Conservation (phyloP, 1,140 invertebrate genomes). For the Ostrea denselamellosa region DNA sequence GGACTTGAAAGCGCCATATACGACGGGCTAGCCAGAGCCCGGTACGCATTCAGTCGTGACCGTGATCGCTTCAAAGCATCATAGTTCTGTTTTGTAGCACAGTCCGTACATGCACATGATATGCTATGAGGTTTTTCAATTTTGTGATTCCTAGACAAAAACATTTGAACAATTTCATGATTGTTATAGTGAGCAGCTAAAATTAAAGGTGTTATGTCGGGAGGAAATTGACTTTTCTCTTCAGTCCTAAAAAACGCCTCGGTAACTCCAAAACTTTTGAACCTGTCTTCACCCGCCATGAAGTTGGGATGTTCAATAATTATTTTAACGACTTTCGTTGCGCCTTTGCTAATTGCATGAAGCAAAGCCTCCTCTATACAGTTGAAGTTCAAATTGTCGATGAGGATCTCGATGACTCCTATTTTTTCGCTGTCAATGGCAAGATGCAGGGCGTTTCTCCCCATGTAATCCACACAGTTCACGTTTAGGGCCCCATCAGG, state of each 20-base stretch:
- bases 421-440: conserved; percentile 78
- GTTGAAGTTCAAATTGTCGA: conserved; percentile 74
- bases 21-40: conserved; percentile 78
- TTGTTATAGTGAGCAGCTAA: conserved; percentile 78
- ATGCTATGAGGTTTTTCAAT: conserved; percentile 82
- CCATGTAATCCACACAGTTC: conserved; percentile 77
- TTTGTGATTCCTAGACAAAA: conserved; percentile 77
- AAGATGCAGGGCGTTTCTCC: conserved; percentile 75
- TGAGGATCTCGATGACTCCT: conserved; percentile 74
- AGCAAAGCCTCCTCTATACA: conserved; percentile 78
- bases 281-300: conserved; percentile 76
- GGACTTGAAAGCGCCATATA: conserved; percentile 84
- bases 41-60: conserved; percentile 78
- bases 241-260: conserved; percentile 75
- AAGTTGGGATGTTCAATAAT: conserved; percentile 78
- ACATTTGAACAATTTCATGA: conserved; percentile 79
- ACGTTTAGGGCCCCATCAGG: conserved; percentile 71
- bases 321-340: conserved; percentile 76
- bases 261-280: conserved; percentile 72
- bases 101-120: conserved; percentile 82
- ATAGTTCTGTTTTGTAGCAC: conserved; percentile 80
- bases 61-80: conserved; percentile 75
- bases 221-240: conserved; percentile 76
- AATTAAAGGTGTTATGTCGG: conserved; percentile 78
- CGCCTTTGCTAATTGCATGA: conserved; percentile 78